These are phyloP conservation scores for Reticulitermes speratus DNA, from an alignment of 1,140 invertebrate species.

Conservation along the genomic window DNA sequence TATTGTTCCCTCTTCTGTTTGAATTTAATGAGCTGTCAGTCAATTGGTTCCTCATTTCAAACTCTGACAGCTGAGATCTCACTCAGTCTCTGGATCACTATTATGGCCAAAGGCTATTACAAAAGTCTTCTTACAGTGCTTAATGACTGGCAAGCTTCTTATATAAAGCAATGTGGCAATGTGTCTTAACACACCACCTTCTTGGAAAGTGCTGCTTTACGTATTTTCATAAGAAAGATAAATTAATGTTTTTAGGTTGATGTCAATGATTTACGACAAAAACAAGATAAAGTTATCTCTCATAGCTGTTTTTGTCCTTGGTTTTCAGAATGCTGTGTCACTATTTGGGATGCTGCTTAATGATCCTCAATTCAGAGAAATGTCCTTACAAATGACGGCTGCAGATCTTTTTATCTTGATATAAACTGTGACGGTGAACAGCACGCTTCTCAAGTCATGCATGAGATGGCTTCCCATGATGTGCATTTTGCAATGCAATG, in stretches of 20 bases:
- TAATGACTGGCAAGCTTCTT: neutral
- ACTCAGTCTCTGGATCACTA: neutral
- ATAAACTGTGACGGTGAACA: neutral
- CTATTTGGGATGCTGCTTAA: neutral
- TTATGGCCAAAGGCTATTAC: neutral
- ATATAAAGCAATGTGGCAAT: neutral
- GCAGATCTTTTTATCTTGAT: neutral
- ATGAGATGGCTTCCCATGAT: constrained; percentile 7
- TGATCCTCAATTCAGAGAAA: neutral
- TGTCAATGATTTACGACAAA: neutral
- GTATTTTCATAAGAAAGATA: neutral
- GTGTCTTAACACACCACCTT: neutral
- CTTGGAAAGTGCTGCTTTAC: neutral
- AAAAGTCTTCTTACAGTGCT: neutral
- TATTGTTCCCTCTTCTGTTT: neutral
- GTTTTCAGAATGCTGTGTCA: neutral
- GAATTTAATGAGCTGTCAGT: neutral
- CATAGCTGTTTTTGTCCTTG: neutral
- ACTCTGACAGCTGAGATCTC: neutral
- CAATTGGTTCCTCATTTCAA: constrained; percentile 2
- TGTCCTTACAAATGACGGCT: neutral
- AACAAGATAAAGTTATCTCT: neutral
- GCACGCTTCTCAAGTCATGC: neutral
- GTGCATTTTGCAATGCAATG: constrained; percentile 11
- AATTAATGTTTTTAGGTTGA: neutral